Evolutionary conservation across 2,888 invertebrate genomes (phyloP), one percentile per base, ranked within the genome.

Genomic region (Calameuta pallipes): DNA sequence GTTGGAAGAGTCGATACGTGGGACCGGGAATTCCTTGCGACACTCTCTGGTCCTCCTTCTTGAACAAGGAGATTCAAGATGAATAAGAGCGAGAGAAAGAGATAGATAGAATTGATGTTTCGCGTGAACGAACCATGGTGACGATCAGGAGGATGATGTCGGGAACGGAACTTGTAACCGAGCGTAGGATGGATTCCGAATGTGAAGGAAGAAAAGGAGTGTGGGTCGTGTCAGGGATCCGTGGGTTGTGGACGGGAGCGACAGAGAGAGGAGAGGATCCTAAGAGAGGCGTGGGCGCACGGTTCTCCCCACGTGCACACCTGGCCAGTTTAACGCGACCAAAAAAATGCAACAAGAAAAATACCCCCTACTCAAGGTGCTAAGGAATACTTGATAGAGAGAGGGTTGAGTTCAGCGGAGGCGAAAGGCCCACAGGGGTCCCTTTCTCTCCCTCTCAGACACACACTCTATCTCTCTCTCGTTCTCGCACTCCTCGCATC

Each of bases 301-400:
- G 75, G 34, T 68, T 78, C 78, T 78, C 75, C 78, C 78, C 75
- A 78, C 77, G 75, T 78, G 77, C 77, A 75, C 77, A 78, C 77
- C 77, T 78, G 77, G 77, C 69, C 75, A 75, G 74, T 34, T 78
- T 75, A 75, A 78, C 70, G 75, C 74, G 68, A 75, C 69, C 41
- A 41, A 41, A 41, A 41, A 41, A 41, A 41, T 41, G 15, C 41
- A 41, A 41, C 41, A 41, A 69, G 30, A 75, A 69, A 75, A 31
- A 76, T 15, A 15, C 31, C 30, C 12, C 13, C 30, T 37, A 34
- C 34, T 30, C 34, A 35, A 69, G 75, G 31, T n/a, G 23, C 35
- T 23, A 73, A 34, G 33, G 68, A 75, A 33, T 36, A 73, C 69
- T 36, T 56, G 76, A 71, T 71, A 71, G 76, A 76, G 76, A 71